These are phyloP conservation scores for Helostoma temminkii DNA, from an alignment of 2,797 vertebrate species.

Conservation along the genomic window DNA sequence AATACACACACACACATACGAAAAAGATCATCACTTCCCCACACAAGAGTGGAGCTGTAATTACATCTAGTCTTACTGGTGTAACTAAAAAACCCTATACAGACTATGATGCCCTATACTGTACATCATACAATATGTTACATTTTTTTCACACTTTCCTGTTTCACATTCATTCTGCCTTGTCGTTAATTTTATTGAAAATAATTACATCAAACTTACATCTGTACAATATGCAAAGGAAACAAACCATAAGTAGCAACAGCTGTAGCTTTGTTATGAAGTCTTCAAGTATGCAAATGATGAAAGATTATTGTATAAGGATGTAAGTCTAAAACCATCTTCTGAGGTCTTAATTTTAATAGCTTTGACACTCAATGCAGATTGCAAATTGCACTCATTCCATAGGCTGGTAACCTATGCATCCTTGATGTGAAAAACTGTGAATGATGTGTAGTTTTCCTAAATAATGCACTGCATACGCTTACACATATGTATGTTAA, in stretches of 20 bases:
- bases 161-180: too few species aligned
- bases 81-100: neutral
- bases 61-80: neutral
- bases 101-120: too few species aligned
- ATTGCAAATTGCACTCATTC: neutral
- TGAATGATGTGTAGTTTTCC: slow-evolving; percentile 1
- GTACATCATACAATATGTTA: too few species aligned
- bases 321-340: neutral
- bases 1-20: neutral
- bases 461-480: neutral
- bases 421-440: slow-evolving; percentile 6
- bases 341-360: neutral
- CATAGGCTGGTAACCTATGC: neutral
- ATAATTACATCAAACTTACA: too few species aligned
- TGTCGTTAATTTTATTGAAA: too few species aligned
- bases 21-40: neutral
- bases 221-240: neutral
- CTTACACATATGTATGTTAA: neutral
- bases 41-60: neutral
- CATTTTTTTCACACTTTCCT: too few species aligned
- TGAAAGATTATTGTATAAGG: slow-evolving; percentile 1
- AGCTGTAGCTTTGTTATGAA: neutral
- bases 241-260: neutral
- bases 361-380: neutral
- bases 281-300: slow-evolving; percentile 1